These are phyloP conservation scores for Teleogryllus oceanicus DNA, from an alignment of 2,888 invertebrate genomes.

Conservation along the genomic window DNA sequence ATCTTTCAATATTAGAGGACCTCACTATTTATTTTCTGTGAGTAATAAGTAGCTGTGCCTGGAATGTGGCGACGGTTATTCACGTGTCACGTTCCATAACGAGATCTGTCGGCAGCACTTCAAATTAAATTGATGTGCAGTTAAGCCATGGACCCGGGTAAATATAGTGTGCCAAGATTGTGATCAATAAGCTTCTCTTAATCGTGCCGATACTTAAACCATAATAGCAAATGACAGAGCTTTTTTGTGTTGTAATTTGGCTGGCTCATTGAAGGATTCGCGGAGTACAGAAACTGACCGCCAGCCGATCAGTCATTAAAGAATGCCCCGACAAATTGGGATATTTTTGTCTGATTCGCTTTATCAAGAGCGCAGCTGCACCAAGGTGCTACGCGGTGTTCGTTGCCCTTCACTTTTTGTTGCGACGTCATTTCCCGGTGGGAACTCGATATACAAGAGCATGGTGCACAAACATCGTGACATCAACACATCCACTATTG, in stretches of 20 bases:
- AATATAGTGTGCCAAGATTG: slow-evolving; percentile 2
- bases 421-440: too few relatives aligned
- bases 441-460: too few relatives aligned
- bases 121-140: slow-evolving; percentile 18
- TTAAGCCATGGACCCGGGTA: background rate
- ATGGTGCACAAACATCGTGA: too few relatives aligned
- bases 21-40: background rate
- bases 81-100: slow-evolving; percentile 18
- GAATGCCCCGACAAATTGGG: background rate
- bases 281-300: background rate
- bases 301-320: background rate
- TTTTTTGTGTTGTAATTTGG: background rate
- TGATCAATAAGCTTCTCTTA: slow-evolving; percentile 18
- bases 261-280: background rate
- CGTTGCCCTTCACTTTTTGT: too few relatives aligned
- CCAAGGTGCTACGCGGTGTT: too few relatives aligned
- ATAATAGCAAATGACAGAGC: slow-evolving; percentile 18
- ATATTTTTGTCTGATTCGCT: background rate
- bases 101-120: background rate
- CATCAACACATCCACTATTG: too few relatives aligned
- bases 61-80: background rate
- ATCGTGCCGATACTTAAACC: slow-evolving; percentile 18
- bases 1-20: slow-evolving; percentile 1
- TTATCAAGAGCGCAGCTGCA: background rate
- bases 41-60: background rate